Conservation (phyloP, 2,888 invertebrate genomes). For the Rotaria magnacalcarata region DNA sequence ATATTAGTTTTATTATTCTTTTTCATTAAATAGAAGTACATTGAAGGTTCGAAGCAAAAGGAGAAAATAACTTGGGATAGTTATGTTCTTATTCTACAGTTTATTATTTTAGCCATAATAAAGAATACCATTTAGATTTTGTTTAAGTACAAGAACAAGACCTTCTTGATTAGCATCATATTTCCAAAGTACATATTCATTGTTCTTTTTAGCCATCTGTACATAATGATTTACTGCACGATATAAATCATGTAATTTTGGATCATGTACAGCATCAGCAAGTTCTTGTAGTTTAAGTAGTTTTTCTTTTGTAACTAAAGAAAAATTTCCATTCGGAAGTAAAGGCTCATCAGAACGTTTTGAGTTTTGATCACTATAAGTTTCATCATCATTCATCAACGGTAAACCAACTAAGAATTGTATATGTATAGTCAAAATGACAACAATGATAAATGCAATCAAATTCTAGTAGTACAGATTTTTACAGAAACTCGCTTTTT, state of each 20-base stretch:
- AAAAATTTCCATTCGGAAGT: constrained; percentile 3
- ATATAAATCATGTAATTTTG: constrained; percentile 33
- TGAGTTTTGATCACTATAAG: not conserved
- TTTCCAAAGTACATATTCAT: constrained; percentile 13
- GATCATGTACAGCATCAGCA: not conserved
- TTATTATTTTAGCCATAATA: not conserved
- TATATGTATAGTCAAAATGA: not conserved
- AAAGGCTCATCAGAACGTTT: not conserved
- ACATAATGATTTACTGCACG: constrained; percentile 29
- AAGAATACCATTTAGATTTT: constrained; percentile 7
- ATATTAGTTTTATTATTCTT: not conserved
- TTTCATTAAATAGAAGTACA: not conserved
- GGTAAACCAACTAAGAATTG: not conserved
- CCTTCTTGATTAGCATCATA: constrained; percentile 11
- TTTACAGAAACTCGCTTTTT: no score
- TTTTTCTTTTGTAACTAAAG: not conserved
- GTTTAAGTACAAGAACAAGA: not conserved
- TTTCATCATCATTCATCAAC: not conserved
- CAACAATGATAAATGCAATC: not conserved
- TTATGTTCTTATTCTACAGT: not conserved
- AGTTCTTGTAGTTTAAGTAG: not conserved
- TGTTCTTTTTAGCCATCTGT: not conserved
- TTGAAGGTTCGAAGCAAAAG: not conserved
- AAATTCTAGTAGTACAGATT: not conserved
- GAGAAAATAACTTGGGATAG: not conserved